Conservation (phyloP, 2,113 vertebrate genomes). For the Polypterus senegalus region DNA sequence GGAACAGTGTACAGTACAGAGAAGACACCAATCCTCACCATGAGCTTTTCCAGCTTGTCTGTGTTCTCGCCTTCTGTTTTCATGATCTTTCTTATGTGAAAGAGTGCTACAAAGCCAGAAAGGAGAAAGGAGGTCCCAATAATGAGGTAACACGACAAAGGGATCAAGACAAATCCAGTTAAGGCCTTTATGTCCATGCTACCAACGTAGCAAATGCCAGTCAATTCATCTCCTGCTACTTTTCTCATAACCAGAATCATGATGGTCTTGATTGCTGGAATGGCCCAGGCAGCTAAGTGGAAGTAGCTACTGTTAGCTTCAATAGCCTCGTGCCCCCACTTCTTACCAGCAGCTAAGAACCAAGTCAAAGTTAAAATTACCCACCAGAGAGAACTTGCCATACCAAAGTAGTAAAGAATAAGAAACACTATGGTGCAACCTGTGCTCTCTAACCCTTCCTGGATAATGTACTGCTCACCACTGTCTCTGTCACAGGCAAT, state of each 20-base stretch:
- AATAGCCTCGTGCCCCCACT: slow-evolving; percentile 96
- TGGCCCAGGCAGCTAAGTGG: slow-evolving; percentile 88
- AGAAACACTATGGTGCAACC: slow-evolving; percentile 95
- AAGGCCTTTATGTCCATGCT: slow-evolving; percentile 88
- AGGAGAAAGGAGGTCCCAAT: slow-evolving; percentile 89
- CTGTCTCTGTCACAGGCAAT: slow-evolving; percentile 88
- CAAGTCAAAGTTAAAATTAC: slow-evolving; percentile 87
- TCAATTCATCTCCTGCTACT: slow-evolving; percentile 91
- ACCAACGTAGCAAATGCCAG: slow-evolving; percentile 86
- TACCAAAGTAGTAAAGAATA: slow-evolving; percentile 92
- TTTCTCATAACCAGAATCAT: slow-evolving; percentile 86
- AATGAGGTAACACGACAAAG: slow-evolving; percentile 82
- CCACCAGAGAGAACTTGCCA: slow-evolving; percentile 97
- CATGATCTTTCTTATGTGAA: slow-evolving; percentile 92
- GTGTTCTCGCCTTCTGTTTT: slow-evolving; percentile 93
- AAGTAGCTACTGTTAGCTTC: slow-evolving; percentile 97
- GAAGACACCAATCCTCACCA: slow-evolving; percentile 92
- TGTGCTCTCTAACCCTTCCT: slow-evolving; percentile 92
- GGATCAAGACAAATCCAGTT: slow-evolving; percentile 84
- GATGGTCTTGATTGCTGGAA: slow-evolving; percentile 90
- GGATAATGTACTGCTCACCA: slow-evolving; percentile 89
- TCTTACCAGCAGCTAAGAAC: slow-evolving; percentile 91
- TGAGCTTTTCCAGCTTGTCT: slow-evolving; percentile 88
- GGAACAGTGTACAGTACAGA: slow-evolving; percentile 89
- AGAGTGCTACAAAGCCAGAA: slow-evolving; percentile 89